phyloP scores from a whole-genome alignment of 2,113 vertebrate genomes.

The Irena cyanogastra region DNA sequence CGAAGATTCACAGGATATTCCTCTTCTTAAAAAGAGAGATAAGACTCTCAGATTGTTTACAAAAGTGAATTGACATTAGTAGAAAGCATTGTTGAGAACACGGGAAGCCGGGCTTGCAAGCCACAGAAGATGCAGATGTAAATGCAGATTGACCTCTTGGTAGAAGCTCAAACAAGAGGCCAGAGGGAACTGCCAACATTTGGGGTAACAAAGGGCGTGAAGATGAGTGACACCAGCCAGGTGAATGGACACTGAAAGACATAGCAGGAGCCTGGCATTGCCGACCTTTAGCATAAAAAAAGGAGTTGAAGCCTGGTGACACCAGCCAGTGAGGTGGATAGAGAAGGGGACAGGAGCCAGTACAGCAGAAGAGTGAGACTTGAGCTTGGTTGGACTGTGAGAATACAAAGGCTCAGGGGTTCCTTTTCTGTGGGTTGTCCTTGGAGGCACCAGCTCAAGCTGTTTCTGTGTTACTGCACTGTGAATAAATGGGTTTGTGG shows the following conservation, averaged over 20 bases:
- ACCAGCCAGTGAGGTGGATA: background rate
- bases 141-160: background rate
- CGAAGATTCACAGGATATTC: background rate
- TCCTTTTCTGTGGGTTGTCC: background rate
- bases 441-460: fast-evolving
- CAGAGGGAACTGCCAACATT: fast-evolving
- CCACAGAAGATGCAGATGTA: background rate
- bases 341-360: fast-evolving
- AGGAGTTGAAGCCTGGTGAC: background rate
- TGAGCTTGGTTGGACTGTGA: background rate
- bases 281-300: background rate
- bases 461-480: background rate
- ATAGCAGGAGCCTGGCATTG: background rate
- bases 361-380: background rate
- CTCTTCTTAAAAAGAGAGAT: background rate
- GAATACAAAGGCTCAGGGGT: background rate
- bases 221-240: background rate
- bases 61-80: background rate
- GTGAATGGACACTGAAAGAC: background rate
- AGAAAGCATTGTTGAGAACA: background rate
- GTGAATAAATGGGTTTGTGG: background rate
- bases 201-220: background rate
- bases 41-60: background rate
- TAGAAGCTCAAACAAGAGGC: background rate
- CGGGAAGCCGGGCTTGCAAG: background rate